phyloP scores from a whole-genome alignment of 2,888 invertebrate genomes.

The Lordiphosa fenestrarum region DNA sequence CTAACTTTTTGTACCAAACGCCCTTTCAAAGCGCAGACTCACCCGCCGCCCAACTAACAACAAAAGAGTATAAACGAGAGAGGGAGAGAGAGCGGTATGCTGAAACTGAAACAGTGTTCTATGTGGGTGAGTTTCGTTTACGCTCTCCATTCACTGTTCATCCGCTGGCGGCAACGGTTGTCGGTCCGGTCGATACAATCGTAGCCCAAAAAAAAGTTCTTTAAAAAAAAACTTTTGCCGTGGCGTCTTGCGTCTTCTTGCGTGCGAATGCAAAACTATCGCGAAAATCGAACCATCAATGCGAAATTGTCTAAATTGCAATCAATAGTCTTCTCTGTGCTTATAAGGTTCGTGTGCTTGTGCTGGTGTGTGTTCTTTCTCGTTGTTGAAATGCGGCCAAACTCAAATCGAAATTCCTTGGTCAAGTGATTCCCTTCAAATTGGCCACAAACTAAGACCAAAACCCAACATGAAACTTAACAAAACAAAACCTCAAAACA shows the following conservation, averaged over 20 bases:
- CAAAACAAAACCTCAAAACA: slow-evolving; percentile 24
- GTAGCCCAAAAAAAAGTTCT: neutral
- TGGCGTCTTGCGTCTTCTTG: neutral
- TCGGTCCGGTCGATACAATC: slow-evolving; percentile 6
- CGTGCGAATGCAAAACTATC: no score
- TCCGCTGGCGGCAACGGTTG: slow-evolving; percentile 10
- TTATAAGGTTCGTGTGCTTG: no score
- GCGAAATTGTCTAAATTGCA: no score
- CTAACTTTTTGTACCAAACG: slow-evolving; percentile 9
- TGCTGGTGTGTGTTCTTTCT: no score
- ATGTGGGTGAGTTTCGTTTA: neutral
- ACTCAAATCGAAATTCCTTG: no score
- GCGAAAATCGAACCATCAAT: no score
- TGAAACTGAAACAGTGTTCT: neutral
- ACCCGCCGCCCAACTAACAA: slow-evolving; percentile 9
- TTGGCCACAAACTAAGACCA: no score
- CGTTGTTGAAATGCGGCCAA: no score
- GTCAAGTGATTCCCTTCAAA: no score
- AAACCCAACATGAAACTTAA: no score
- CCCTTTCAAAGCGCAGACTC: slow-evolving; percentile 24
- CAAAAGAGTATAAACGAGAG: neutral
- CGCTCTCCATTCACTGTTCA: slow-evolving; percentile 6
- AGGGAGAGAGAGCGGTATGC: neutral
- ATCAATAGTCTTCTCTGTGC: no score
- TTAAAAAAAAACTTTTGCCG: slow-evolving; percentile 4